Evolutionary conservation across 2,113 vertebrate species (phyloP).

Genomic region (Epinephelus moara): DNA sequence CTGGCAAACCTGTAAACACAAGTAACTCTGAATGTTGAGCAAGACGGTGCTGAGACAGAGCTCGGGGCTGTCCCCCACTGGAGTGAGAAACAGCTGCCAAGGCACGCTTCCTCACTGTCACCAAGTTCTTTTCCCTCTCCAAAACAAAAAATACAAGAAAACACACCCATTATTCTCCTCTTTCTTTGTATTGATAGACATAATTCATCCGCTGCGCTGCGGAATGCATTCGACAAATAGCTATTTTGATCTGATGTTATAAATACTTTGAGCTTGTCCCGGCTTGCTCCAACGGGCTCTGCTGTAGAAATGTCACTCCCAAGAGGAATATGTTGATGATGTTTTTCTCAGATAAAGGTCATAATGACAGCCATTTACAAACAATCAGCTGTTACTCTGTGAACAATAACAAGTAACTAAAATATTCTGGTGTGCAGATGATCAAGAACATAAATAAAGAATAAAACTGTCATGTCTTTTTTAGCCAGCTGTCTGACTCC

Average conservation of each 20-base stretch:
- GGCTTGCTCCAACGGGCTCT: conserved; percentile 21
- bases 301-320: conserved; percentile 30
- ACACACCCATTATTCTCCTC: not conserved
- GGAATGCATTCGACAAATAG: conserved; percentile 53
- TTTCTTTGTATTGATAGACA: conserved; percentile 26
- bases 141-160: not conserved
- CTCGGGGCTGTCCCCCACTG: not conserved
- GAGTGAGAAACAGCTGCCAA: conserved; percentile 34
- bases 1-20: conserved; percentile 41
- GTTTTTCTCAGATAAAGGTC: conserved; percentile 16
- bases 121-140: not conserved
- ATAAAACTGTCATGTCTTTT: not conserved
- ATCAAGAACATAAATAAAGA: not conserved
- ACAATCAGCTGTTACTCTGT: not conserved
- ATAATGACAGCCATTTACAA: not conserved
- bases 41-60: not conserved
- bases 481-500: not conserved
- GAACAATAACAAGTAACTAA: not conserved
- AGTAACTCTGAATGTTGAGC: conserved; percentile 23
- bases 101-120: not conserved
- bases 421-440: not conserved
- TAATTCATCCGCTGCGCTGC: conserved; percentile 37
- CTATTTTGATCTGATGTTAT: conserved; percentile 52
- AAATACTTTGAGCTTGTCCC: conserved; percentile 51
- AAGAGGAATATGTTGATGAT: not conserved